Evolutionary conservation across 2,113 vertebrate genomes (phyloP).

Genomic region (Gallinago undulata): DNA sequence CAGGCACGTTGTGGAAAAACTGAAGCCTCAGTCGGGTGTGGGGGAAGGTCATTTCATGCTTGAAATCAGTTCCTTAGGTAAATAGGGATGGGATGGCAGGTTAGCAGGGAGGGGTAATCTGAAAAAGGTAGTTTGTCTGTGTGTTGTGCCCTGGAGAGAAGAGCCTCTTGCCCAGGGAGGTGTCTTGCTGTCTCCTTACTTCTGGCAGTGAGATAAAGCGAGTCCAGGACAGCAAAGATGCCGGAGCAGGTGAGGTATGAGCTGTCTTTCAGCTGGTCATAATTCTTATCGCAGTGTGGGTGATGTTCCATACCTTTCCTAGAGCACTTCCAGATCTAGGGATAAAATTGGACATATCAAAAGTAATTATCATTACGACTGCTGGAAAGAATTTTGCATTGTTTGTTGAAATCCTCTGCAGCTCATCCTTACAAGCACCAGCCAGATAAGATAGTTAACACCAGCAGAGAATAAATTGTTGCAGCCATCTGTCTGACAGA

Average conservation of each 20-base stretch:
- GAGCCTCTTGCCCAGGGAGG: neutral
- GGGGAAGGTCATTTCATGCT: neutral
- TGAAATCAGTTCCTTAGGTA: neutral
- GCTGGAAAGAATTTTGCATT: neutral
- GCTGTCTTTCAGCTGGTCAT: rapidly evolving
- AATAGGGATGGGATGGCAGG: neutral
- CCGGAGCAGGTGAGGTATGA: neutral
- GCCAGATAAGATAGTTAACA: neutral
- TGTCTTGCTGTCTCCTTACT: neutral
- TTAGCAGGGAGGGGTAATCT: neutral
- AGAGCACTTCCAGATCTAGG: neutral
- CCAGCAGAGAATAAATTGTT: slow-evolving; percentile 2
- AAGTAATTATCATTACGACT: neutral
- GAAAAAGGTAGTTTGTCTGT: neutral
- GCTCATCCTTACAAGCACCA: neutral
- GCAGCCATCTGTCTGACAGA: slow-evolving; percentile 40
- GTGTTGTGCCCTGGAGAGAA: neutral
- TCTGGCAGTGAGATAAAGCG: neutral
- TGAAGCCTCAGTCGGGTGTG: neutral
- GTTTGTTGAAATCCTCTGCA: neutral
- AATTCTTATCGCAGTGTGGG: neutral
- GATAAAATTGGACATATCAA: neutral
- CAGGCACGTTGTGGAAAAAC: neutral
- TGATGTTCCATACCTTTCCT: neutral
- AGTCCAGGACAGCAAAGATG: neutral